A percentile compares a stretch with the other conserved stretches of the same genome.
phyloP scores from a whole-genome alignment of 1,140 invertebrate species.

The Microplitis mediator region DNA sequence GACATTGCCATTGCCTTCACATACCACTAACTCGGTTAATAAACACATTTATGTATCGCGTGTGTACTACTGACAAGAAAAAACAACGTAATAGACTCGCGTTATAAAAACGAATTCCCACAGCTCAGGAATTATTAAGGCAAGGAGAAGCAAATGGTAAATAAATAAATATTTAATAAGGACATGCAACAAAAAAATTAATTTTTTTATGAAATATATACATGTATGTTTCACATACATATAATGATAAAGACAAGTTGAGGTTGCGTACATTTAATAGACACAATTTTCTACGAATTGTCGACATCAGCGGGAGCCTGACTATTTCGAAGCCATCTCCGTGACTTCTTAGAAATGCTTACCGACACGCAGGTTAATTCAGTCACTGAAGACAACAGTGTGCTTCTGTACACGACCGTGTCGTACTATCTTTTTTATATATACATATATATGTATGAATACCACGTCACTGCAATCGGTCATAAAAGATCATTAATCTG shows the following conservation, averaged over 20 bases:
- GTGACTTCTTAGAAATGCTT: constrained; percentile 22
- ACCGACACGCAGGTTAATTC: constrained; percentile 32
- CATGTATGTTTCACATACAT: not conserved
- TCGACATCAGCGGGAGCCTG: constrained; percentile 18
- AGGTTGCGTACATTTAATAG: constrained; percentile 21
- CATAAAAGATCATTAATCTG: not conserved
- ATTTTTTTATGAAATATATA: not conserved
- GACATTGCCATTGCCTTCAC: not conserved
- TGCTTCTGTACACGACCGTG: constrained; percentile 14
- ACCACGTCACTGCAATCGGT: not conserved
- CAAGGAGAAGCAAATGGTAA: too few species aligned
- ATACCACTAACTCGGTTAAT: not conserved
- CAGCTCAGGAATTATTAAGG: too few species aligned
- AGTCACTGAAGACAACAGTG: constrained; percentile 27
- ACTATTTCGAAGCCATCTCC: constrained; percentile 34
- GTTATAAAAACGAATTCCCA: too few species aligned
- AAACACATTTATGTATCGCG: not conserved
- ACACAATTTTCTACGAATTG: constrained; percentile 32
- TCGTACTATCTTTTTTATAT: not conserved
- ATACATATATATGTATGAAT: not conserved
- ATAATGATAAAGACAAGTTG: too few species aligned
- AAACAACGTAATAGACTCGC: too few species aligned
- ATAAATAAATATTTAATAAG: too few species aligned
- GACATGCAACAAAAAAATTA: too few species aligned
- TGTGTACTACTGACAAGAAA: not conserved